Base-by-base conservation (phyloP, 2,888 invertebrate species). In the Apantesis nais region DNA sequence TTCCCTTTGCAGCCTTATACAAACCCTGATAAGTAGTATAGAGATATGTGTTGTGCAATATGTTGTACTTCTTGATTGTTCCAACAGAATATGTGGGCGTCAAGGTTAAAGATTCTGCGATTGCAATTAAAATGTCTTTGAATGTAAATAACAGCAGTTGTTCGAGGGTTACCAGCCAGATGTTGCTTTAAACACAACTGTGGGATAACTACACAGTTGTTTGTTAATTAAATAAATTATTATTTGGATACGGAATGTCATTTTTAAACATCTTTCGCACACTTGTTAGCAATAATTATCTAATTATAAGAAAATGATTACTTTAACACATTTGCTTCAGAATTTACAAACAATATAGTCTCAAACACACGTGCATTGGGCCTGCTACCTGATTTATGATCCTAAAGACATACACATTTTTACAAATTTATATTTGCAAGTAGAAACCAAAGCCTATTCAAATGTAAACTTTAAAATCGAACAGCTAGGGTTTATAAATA, bases 301-400 rank as follows among this genome's bases (percentile, higher is more conserved):
- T 66, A 52, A 62, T 61, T 62, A 55, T 9, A n/a, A 68, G 55
- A 62, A 73, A 75, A 72, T 78, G 34, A 48, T 68, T 65, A 73
- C 60, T 39, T n/a, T 62, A 34, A 37, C 70, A 78, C 70, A 80
- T 72, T 69, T 62, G 81, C 39, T 64, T 48, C 44, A 63, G 70
- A 66, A 61, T 58, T 66, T 68, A 72, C 68, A 67, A 76, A 71
- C 74, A 64, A 72, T 67, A 39, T 65, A 31, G 69, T 16, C 74
- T 75, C 72, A 67, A 75, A 68, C 73, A 75, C 68, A 44, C 72
- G 75, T 41, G 66, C 64, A 64, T 68, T n/a, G 81, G 81, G 74
- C 74, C 72, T 78, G 71, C 77, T 76, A 77, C 74, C 71, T 75
- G 75, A 77, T 79, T 83, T 79, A 83, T 76, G 69, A 77, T 71